These are phyloP conservation scores for Syncerus caffer DNA, from an alignment of 2,797 vertebrate species.

Conservation along the genomic window DNA sequence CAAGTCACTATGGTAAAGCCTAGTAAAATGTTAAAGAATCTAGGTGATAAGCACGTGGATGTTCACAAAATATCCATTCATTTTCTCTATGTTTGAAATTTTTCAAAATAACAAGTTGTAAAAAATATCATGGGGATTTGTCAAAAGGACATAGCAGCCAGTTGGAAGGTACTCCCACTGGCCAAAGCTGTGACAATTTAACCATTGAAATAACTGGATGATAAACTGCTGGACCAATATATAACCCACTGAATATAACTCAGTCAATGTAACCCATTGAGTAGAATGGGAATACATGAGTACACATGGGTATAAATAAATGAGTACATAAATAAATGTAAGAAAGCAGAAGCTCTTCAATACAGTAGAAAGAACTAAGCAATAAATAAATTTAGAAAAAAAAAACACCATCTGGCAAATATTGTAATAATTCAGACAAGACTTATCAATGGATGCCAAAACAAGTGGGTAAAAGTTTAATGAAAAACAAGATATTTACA, in stretches of 20 bases:
- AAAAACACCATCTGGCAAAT: conserved; percentile 54
- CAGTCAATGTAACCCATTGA: background rate
- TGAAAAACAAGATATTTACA: conserved; percentile 15
- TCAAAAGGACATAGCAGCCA: background rate
- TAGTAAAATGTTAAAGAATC: background rate
- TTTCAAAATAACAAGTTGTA: background rate
- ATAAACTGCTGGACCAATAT: background rate
- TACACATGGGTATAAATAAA: background rate
- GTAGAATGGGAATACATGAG: background rate
- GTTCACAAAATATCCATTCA: background rate
- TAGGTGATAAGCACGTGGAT: background rate
- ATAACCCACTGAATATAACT: background rate
- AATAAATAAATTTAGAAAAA: conserved; percentile 11
- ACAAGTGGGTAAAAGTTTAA: background rate
- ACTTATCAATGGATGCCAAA: conserved; percentile 40
- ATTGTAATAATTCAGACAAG: conserved; percentile 44
- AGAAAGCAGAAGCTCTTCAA: background rate
- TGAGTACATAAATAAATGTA: conserved; percentile 39
- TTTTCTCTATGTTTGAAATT: background rate
- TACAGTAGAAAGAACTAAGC: background rate
- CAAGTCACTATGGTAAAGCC: background rate
- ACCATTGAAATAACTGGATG: background rate
- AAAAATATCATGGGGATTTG: background rate
- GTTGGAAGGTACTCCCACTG: background rate
- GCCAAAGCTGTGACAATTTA: background rate